Base-by-base conservation (phyloP, 2,797 vertebrate genomes). In the Smutsia temminckii region DNA sequence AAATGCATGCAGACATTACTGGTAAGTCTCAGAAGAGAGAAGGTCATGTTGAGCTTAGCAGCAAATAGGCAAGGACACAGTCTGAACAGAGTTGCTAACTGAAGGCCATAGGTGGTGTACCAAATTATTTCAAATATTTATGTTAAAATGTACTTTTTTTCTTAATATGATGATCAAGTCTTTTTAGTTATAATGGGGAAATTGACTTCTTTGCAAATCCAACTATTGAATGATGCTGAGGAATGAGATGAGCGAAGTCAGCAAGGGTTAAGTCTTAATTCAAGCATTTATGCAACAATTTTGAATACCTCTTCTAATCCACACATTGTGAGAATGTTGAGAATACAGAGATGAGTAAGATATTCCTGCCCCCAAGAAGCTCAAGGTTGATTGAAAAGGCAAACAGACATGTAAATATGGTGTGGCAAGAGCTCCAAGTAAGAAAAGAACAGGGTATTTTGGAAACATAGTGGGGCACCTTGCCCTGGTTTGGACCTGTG, bases 1-100 rank as follows among this genome's bases (percentile, higher is more conserved):
- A 99, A 98, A 99, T 99, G 97, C 99, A 99, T 0, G 99, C 99
- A 4, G 99, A 99, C 84, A 98, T 99, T 66, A 99, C 99, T 86
- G 99, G 99, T 99, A 93, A 98, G 98, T 96, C 8, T 85, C 53
- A 83, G 66, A 71, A 6, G 64, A 46, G 61, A 79, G 21, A 34
- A 57, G 13, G 51, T 20, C 63, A 6, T 25, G 46, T 25, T 49
- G 25, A 12, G 4, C 40, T 29, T 61, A 55, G 25, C n/a, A 83
- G 34, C 40, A 34, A 46, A 53, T 75, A n/a, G 55, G 4, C 21
- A 4, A 23, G 8, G 32, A 63, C 25, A 23, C 1, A 2, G 49
- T 68, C 68, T 68, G 14, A 51, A 29, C n/a, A 74, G 21, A 11
- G 29, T 32, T 90, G 34, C 53, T 23, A 90, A 32, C 6, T 61